Conservation (phyloP, 1,140 invertebrate genomes). For the Myzus persicae region DNA sequence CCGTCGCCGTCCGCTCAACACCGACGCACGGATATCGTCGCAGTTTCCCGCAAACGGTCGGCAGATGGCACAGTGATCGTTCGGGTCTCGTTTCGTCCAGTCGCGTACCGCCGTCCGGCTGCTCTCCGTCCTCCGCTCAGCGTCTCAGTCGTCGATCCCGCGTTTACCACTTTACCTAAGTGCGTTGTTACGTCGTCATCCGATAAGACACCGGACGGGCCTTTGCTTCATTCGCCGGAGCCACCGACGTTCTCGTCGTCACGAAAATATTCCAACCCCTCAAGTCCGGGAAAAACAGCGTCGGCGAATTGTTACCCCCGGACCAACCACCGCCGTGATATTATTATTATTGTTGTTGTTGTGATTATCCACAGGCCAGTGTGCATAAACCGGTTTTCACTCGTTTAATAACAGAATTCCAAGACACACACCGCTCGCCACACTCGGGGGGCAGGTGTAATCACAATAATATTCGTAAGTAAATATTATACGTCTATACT, state of each 20-base stretch:
- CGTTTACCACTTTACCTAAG: neutral
- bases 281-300: neutral
- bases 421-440: neutral
- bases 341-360: neutral
- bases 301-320: neutral
- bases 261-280: neutral
- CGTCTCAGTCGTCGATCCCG: neutral
- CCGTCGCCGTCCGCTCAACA: neutral
- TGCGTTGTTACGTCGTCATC: neutral
- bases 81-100: neutral
- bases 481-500: neutral
- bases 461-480: neutral
- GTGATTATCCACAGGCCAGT: neutral
- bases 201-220: neutral
- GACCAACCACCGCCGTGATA: neutral
- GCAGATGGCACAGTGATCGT: conserved; percentile 58
- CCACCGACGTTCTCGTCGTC: neutral
- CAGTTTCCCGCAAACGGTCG: conserved; percentile 37
- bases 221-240: too few relatives aligned
- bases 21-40: neutral
- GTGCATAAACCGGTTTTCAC: neutral
- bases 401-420: neutral
- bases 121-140: neutral
- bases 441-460: neutral
- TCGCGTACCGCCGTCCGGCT: neutral